Evolutionary conservation across 2,888 invertebrate genomes (phyloP), one percentile per base, ranked within the genome.

Genomic region (Eupsilia transversa): DNA sequence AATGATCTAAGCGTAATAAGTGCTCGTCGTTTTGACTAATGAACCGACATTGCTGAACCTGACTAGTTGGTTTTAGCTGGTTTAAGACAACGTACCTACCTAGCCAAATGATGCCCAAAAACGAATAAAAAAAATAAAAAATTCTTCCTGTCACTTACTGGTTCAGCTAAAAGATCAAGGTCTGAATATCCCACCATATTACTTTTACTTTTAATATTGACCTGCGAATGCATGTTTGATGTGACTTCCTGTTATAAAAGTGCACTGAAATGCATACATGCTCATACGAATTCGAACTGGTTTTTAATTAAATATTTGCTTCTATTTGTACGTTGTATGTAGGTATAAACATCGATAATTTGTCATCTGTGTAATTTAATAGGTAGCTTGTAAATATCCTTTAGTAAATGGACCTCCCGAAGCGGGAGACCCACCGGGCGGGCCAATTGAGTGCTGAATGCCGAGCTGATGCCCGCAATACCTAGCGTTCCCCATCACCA

Each of bases 151-250:
- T 12, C 14, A 20, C 23, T 41, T 52, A n/a, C 56, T 60, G 67
- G 67, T 85, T 54, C 23, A 46, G 30, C 75, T 67, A 67, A 66
- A 79, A 80, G 75, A 35, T 76, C 85, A 82, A 81, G 82, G 82
- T 59, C 71, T 60, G 1, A 41, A 52, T 46, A 60, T 57, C 3
- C 27, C 6, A 12, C 20, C 5, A 30, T 35, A 38, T 64, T 46
- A 33, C 76, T 68, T 81, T 82, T 57, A 71, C 67, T 71, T 57
- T 68, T 46, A 57, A 49, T 59, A 59, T 52, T 17, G 52, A 68
- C 27, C 23, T 49, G 27, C n/a, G 17, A 43, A 27, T 43, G 7
- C 35, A 3, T 54, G 17, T 59, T 52, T 63, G 54, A 67, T 43
- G n/a, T 33, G 61, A 52, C 38, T 74, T 74, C 81, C 75, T 84